Base-by-base conservation (phyloP, 2,888 invertebrate genomes). In the Dynastes hyllus region DNA sequence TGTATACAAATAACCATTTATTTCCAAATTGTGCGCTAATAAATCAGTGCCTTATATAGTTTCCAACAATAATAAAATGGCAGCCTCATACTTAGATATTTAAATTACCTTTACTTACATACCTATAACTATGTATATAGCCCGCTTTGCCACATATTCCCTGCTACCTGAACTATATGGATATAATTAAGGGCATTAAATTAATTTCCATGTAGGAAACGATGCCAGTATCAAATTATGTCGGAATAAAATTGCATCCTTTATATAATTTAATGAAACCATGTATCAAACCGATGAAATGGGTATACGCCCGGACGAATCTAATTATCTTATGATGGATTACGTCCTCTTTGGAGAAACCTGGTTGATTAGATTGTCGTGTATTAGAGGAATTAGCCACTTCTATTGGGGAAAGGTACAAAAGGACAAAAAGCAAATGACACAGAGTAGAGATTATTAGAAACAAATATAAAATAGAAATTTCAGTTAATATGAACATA, bases 311-410 rank as follows among this genome's bases (percentile, higher is more conserved):
- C 65, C 32, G 65, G n/a, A 58, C 32, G 65, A 65, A 65, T 65
- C 65, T 37, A 65, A 65, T 65, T 65, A 65, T 61, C 16, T 11
- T 22, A 22, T 61, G 29, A 61, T 61, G 61, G 29, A 61, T 61
- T 61, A 29, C 61, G 61, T 61, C 61, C 22, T 61, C 16, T 27
- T 61, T 5, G 6, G 61, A 61, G 45, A 61, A 61, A 61, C 22
- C 29, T 27, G 61, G 61, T 6, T 22, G 6, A 27, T 61, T 22
- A 61, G 22, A 61, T 22, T 22, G 8, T 16, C 22, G 29, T 61
- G 22, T 61, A 61, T 61, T 61, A 22, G 61, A 27, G 61, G 3
- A 61, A 61, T 61, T 61, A 61, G 1, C 5, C 22, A 61, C 61
- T 16, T 61, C 61, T 8, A 29, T 29, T 45, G 9, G 45, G 8